Evolutionary conservation across 2,797 vertebrate genomes (phyloP).

Genomic region (Chiroxiphia lanceolata): DNA sequence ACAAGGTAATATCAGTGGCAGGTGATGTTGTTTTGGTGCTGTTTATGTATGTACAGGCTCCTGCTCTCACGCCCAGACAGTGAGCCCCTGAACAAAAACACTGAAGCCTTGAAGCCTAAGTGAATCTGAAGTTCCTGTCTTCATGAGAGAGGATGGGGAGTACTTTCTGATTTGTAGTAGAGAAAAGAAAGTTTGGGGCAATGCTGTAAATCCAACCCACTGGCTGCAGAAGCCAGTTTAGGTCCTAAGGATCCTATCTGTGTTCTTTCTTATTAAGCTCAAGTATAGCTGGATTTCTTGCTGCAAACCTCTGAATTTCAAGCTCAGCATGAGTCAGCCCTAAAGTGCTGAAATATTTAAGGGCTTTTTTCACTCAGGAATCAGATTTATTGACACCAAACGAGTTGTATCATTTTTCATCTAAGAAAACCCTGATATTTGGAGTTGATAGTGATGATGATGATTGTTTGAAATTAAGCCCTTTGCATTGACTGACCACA

Average conservation of each 20-base stretch:
- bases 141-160: background rate
- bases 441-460: background rate
- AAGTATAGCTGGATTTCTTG: slow-evolving; percentile 35
- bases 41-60: background rate
- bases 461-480: slow-evolving; percentile 39
- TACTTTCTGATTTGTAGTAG: background rate
- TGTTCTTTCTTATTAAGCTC: slow-evolving; percentile 53
- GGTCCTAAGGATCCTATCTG: slow-evolving; percentile 8
- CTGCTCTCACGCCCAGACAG: background rate
- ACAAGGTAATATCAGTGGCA: background rate
- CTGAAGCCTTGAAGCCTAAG: background rate
- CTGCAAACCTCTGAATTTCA: slow-evolving; percentile 57
- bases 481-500: slow-evolving; percentile 15
- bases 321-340: slow-evolving; percentile 50
- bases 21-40: background rate
- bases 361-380: slow-evolving; percentile 18
- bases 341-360: slow-evolving; percentile 66
- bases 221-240: slow-evolving; percentile 19
- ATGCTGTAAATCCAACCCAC: background rate
- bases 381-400: slow-evolving; percentile 46
- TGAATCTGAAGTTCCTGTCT: background rate
- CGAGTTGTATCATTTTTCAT: background rate
- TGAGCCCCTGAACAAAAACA: background rate
- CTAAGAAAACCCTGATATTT: slow-evolving; percentile 23
- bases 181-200: background rate